A percentile compares a stretch with the other conserved stretches of the same genome.
These are phyloP conservation scores for Matsumurasca onukii DNA, from an alignment of 1,140 invertebrate species.

Conservation along the genomic window DNA sequence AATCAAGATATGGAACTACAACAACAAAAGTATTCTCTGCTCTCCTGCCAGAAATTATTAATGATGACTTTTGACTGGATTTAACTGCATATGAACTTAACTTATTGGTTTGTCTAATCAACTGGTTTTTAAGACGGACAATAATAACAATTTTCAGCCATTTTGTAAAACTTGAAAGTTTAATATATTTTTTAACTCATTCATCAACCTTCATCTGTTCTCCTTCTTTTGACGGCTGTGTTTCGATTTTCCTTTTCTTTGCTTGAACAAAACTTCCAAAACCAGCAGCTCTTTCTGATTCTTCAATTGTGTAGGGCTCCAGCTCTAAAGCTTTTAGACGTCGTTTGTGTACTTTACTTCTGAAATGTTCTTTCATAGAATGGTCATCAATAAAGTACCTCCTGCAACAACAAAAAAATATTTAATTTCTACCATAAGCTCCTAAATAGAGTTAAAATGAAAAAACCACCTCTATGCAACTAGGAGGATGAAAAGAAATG, in stretches of 20 bases:
- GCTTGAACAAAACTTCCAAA: slow-evolving; percentile 77
- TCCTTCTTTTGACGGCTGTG: slow-evolving; percentile 55
- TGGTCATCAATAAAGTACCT: slow-evolving; percentile 84
- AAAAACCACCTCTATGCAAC: too few relatives aligned
- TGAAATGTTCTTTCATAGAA: slow-evolving; percentile 81
- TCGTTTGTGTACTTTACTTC: slow-evolving; percentile 87
- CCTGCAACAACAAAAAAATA: slow-evolving; percentile 58
- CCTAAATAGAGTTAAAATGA: too few relatives aligned
- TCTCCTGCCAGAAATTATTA: slow-evolving; percentile 63
- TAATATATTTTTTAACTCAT: slow-evolving; percentile 22
- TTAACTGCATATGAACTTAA: not conserved
- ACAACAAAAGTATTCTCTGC: slow-evolving; percentile 58
- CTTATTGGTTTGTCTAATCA: not conserved
- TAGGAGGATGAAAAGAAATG: too few relatives aligned
- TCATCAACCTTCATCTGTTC: slow-evolving; percentile 38
- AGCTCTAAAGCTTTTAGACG: slow-evolving; percentile 86
- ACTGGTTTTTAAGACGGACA: not conserved
- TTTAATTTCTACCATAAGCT: too few relatives aligned
- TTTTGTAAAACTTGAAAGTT: too few relatives aligned
- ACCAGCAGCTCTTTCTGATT: slow-evolving; percentile 87
- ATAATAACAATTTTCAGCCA: not conserved
- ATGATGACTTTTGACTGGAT: slow-evolving; percentile 51
- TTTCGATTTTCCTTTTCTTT: slow-evolving; percentile 76
- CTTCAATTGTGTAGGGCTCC: slow-evolving; percentile 89
- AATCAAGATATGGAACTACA: slow-evolving; percentile 61